Evolutionary conservation across 2,113 vertebrate species (phyloP).

Genomic region (Callorhinus ursinus): DNA sequence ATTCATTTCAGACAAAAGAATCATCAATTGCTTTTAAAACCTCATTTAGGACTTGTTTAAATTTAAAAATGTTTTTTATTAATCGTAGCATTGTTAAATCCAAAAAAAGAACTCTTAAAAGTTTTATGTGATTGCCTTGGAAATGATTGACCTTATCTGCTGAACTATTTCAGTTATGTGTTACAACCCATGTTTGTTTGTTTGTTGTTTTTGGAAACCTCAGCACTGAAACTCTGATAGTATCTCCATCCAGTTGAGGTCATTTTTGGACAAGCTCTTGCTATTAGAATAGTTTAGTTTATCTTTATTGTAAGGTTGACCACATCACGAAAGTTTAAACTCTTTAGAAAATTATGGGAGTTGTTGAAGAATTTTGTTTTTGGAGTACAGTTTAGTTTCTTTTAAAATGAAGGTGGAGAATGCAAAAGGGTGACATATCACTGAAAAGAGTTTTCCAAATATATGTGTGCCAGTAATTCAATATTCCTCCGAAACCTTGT

Average conservation of each 20-base stretch:
- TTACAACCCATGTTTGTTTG: not conserved
- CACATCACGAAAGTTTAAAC: conserved; percentile 20
- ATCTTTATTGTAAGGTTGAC: conserved; percentile 21
- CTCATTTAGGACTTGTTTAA: conserved; percentile 35
- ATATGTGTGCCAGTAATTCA: not conserved
- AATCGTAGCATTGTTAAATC: not conserved
- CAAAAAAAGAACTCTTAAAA: not conserved
- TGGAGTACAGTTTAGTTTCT: not conserved
- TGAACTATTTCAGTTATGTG: not conserved
- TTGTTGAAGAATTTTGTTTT: conserved; percentile 42
- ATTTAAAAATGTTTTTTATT: conserved; percentile 57
- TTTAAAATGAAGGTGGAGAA: conserved; percentile 17
- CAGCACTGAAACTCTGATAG: conserved; percentile 49
- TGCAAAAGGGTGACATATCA: not conserved
- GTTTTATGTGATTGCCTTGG: conserved; percentile 44
- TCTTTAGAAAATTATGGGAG: conserved; percentile 32
- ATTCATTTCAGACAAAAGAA: conserved; percentile 32
- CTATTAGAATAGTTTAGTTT: conserved; percentile 40
- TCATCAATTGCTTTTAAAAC: not conserved
- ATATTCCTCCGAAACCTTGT: not conserved
- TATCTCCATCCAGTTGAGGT: conserved; percentile 67
- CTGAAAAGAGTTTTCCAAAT: conserved; percentile 52
- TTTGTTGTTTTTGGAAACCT: conserved; percentile 25
- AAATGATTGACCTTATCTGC: not conserved
- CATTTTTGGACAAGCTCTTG: conserved; percentile 56